Evolutionary conservation across 2,797 vertebrate genomes (phyloP).

Genomic region (Decapterus maruadsi): DNA sequence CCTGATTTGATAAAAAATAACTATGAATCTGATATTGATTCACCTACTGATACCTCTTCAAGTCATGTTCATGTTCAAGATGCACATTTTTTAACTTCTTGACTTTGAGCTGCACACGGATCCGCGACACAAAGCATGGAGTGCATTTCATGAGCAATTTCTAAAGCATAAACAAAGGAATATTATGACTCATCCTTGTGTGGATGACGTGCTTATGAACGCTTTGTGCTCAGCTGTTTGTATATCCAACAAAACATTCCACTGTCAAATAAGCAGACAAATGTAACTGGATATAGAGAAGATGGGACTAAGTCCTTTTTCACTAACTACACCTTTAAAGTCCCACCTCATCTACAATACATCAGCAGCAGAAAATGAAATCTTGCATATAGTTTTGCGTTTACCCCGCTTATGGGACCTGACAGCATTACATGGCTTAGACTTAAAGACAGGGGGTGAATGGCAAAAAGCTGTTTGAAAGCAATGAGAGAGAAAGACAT

Average conservation of each 20-base stretch:
- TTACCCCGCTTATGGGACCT: not conserved
- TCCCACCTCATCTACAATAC: not conserved
- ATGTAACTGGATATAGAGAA: constrained; percentile 4
- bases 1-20: constrained; percentile 4
- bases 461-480: not conserved
- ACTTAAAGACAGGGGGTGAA: not conserved
- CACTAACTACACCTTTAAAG: constrained; percentile 34
- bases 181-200: constrained; percentile 43
- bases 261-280: constrained; percentile 29
- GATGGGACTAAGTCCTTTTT: not conserved
- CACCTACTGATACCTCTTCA: not conserved
- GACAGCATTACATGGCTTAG: constrained; percentile 11
- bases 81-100: not conserved
- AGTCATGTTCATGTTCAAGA: not conserved
- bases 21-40: not conserved
- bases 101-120: not conserved
- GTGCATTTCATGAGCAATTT: constrained; percentile 35
- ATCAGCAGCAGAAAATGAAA: not conserved
- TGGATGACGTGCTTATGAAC: constrained; percentile 30
- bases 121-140: constrained; percentile 15
- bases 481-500: not conserved
- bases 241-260: constrained; percentile 46
- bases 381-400: not conserved
- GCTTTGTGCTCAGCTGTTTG: constrained; percentile 34
- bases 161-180: constrained; percentile 44